phyloP scores from a whole-genome alignment of 2,888 invertebrate genomes.

The Drosophila longiperda region DNA sequence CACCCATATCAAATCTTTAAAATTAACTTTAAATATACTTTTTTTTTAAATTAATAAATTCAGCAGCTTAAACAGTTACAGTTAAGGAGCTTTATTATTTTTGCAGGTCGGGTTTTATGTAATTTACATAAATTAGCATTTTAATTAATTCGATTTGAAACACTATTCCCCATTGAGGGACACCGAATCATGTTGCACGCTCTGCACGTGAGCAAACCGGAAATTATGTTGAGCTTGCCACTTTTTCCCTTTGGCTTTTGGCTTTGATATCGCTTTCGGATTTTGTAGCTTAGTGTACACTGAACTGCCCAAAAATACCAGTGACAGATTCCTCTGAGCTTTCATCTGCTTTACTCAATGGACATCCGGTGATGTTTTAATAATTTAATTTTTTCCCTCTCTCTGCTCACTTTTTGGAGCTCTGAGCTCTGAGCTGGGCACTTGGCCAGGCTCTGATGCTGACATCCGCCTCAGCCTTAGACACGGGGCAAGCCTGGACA shows the following conservation, averaged over 20 bases:
- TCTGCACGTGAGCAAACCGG: slow-evolving; percentile 56
- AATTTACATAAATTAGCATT: slow-evolving; percentile 52
- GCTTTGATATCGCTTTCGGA: slow-evolving; percentile 24
- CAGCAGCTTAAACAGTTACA: background rate
- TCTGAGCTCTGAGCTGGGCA: slow-evolving; percentile 6
- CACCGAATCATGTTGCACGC: slow-evolving; percentile 33
- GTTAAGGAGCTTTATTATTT: slow-evolving; percentile 3
- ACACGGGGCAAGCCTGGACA: slow-evolving; percentile 34
- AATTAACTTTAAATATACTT: background rate
- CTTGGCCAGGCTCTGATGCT: slow-evolving; percentile 6
- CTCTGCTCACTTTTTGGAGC: slow-evolving; percentile 8
- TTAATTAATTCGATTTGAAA: slow-evolving; percentile 54
- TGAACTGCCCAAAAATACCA: slow-evolving; percentile 20
- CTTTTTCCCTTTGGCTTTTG: slow-evolving; percentile 12
- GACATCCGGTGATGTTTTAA: slow-evolving; percentile 77
- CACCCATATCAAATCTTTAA: background rate
- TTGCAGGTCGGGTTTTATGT: slow-evolving; percentile 35
- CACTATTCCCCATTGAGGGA: slow-evolving; percentile 20
- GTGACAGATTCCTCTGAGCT: slow-evolving; percentile 59
- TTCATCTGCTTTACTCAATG: slow-evolving; percentile 61
- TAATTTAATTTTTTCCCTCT: slow-evolving; percentile 69
- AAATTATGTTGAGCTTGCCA: slow-evolving; percentile 55
- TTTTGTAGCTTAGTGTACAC: slow-evolving; percentile 36
- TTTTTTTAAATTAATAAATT: background rate
- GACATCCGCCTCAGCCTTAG: slow-evolving; percentile 16